Evolutionary conservation across 2,797 vertebrate species (phyloP).

Genomic region (Taenioides sp.): DNA sequence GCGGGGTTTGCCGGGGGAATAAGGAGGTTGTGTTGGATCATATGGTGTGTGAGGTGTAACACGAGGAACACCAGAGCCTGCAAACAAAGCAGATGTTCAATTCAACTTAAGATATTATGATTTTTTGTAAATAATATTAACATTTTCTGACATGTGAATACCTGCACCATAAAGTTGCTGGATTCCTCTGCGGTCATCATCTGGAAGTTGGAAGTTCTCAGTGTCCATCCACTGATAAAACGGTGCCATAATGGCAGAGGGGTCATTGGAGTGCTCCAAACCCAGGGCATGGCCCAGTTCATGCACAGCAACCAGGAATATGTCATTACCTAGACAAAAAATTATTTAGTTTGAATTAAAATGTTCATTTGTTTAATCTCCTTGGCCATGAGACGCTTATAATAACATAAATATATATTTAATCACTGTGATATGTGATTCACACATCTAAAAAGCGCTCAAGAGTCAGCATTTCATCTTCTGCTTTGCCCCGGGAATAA

Average conservation of each 20-base stretch:
- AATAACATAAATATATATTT: background rate
- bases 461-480: slow-evolving; percentile 7
- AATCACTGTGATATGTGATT: background rate
- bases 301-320: slow-evolving; percentile 90
- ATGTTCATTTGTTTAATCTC: background rate
- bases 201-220: slow-evolving; percentile 84
- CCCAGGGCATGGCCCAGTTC: slow-evolving; percentile 91
- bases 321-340: slow-evolving; percentile 82
- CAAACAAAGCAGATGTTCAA: background rate
- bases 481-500: slow-evolving; percentile 34
- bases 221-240: slow-evolving; percentile 98
- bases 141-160: background rate
- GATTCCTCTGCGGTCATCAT: slow-evolving; percentile 88
- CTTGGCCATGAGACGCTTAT: too few species aligned
- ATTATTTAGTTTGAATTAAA: slow-evolving; percentile 4
- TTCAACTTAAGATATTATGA: background rate
- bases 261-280: slow-evolving; percentile 89
- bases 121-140: too few species aligned
- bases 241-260: slow-evolving; percentile 92
- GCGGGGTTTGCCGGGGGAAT: slow-evolving; percentile 65
- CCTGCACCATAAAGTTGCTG: slow-evolving; percentile 87
- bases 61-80: slow-evolving; percentile 70
- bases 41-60: slow-evolving; percentile 63
- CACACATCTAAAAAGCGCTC: slow-evolving; percentile 23
- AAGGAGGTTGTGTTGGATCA: slow-evolving; percentile 56